Percentiles rank a stretch among this genome's conserved stretches.
Evolutionary conservation across 2,888 invertebrate genomes (phyloP).

Genomic region (Congeria kusceri): DNA sequence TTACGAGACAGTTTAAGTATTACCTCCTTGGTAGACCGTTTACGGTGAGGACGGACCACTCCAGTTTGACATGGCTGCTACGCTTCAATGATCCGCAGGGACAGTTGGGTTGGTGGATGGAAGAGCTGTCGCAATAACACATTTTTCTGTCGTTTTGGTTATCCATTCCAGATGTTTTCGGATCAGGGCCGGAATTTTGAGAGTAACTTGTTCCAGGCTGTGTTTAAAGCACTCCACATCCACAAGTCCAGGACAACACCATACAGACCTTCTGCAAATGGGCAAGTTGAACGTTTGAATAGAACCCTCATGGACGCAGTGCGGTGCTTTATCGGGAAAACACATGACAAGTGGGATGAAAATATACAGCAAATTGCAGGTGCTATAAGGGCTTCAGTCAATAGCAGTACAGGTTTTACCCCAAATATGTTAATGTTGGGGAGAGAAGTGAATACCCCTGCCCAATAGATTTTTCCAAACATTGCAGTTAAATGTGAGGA

Average conservation of each 20-base stretch:
- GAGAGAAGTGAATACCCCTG: slow-evolving; percentile 29
- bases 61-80: background rate
- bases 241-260: too few relatives aligned
- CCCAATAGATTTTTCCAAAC: slow-evolving; percentile 21
- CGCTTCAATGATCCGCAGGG: slow-evolving; percentile 20
- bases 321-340: too few relatives aligned
- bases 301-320: too few relatives aligned
- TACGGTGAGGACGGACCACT: background rate
- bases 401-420: slow-evolving; percentile 30
- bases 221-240: too few relatives aligned
- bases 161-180: too few relatives aligned
- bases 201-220: too few relatives aligned
- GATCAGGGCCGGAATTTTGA: too few relatives aligned
- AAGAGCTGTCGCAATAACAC: background rate
- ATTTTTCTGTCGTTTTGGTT: background rate
- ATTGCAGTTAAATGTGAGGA: background rate
- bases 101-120: background rate
- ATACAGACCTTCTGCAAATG: too few relatives aligned
- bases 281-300: too few relatives aligned
- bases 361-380: background rate
- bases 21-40: slow-evolving; percentile 6
- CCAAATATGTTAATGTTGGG: slow-evolving; percentile 29
- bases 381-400: slow-evolving; percentile 20
- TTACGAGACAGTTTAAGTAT: slow-evolving; percentile 7
- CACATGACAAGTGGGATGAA: too few relatives aligned